Evolutionary conservation across 2,797 vertebrate genomes (phyloP), one percentile per base, ranked within the genome.

Genomic region (Urosaurus nigricauda): DNA sequence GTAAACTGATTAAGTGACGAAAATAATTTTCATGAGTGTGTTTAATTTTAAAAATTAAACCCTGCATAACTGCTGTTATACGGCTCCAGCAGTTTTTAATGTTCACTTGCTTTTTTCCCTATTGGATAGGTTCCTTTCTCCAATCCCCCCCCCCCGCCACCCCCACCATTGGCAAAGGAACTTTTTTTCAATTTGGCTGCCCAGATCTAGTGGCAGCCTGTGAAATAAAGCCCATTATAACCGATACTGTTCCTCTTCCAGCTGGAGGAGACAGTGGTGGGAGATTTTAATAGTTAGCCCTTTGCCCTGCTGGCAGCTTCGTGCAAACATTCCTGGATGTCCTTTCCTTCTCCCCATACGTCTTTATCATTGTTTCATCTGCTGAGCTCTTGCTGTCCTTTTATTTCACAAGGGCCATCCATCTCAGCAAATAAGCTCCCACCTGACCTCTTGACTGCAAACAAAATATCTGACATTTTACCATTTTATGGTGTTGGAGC

Each of bases 401-500:
- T 91, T 60, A 56, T 90, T 91, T 95, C 84, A 91, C 88, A 90
- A 94, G 89, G 71, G 75, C 90, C 81, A 87, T 92, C 43, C 2
- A 58, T 87, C 80, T 35, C 16, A 75, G 79, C 47, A 53, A 9
- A 0, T 79, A 88, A 93, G 83, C 47, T 92, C 83, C 83, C 85
- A 74, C 17, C 13, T 90, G 80, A 75, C 0, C 1, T 73, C 88
- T 91, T 73, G 75, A 87, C 80, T 74, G 58, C 89, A 87, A 86
- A 87, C 70, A 71, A 81, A 79, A 29, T 68, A 89, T 75, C 37
- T 79, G 53, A 8, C 0, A 63, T 90, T 87, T 87, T 65, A 65
- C 81, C 53, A 11, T 65, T 60, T 84, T 83, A 53, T 43, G 24
- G 79, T 78, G 63, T 71, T 83, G 35, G 26, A 56, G 82, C 65